phyloP scores from a whole-genome alignment of 2,797 vertebrate species.

The Mastacembelus armatus region DNA sequence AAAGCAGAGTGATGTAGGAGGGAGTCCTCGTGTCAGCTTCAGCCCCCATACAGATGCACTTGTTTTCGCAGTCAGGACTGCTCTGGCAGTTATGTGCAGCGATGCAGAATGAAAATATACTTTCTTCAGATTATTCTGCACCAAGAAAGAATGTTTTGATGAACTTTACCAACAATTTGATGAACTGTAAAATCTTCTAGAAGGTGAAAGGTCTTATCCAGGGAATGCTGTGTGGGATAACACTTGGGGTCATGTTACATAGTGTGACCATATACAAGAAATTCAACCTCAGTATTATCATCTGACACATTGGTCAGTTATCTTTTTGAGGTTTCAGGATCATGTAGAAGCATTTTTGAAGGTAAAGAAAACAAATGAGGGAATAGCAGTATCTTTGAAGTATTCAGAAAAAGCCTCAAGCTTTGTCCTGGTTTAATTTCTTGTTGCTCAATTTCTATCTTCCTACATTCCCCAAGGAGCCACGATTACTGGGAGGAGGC shows the following conservation, averaged over 20 bases:
- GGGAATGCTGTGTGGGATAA: no score
- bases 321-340: background rate
- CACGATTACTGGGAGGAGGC: constrained; percentile 57
- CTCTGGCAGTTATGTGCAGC: constrained; percentile 12
- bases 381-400: no score
- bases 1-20: constrained; percentile 14
- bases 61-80: constrained; percentile 13
- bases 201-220: no score
- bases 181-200: no score
- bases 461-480: constrained; percentile 73
- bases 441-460: constrained; percentile 38
- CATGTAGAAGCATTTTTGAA: no score
- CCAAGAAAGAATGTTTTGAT: no score
- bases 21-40: constrained; percentile 4
- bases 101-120: constrained; percentile 21
- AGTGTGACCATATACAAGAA: no score
- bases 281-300: background rate
- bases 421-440: constrained; percentile 40
- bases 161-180: background rate
- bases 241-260: no score
- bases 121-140: constrained; percentile 1
- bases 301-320: background rate
- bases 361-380: background rate
- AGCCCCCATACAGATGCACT: constrained; percentile 11
- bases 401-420: constrained; percentile 56